Evolutionary conservation across 2,797 vertebrate species (phyloP).

Genomic region (Ctenopoma kingsleyae): DNA sequence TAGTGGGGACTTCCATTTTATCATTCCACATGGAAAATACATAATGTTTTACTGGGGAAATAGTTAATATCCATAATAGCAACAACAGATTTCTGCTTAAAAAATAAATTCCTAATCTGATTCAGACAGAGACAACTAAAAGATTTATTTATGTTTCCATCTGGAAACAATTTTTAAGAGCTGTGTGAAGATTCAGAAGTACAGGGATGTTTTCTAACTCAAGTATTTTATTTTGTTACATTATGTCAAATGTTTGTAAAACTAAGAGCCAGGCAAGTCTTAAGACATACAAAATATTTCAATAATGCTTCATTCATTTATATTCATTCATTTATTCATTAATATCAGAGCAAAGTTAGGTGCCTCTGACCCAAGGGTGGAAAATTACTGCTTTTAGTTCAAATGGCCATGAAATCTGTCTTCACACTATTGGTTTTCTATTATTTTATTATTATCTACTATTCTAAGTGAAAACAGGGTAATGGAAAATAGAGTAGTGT

Average conservation of each 20-base stretch:
- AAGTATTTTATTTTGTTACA: not conserved
- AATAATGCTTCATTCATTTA: too few relatives aligned
- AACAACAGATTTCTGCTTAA: constrained; percentile 20
- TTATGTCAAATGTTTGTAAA: not conserved
- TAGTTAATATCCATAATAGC: constrained; percentile 13
- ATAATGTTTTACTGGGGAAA: constrained; percentile 20
- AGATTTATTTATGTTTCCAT: constrained; percentile 1
- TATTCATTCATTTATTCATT: too few relatives aligned
- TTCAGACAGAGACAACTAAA: constrained; percentile 9
- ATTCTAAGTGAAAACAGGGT: too few relatives aligned
- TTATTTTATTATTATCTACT: too few relatives aligned
- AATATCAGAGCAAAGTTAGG: too few relatives aligned
- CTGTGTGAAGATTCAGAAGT: not conserved
- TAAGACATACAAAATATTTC: not conserved
- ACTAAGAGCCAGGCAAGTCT: not conserved
- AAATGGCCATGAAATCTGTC: not conserved
- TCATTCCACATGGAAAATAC: constrained; percentile 16
- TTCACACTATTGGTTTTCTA: not conserved
- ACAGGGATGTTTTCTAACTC: not conserved
- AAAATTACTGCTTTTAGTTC: not conserved
- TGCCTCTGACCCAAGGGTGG: not conserved
- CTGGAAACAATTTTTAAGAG: constrained; percentile 7
- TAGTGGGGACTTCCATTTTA: not conserved
- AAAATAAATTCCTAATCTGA: constrained; percentile 5
- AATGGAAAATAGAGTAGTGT: not conserved